Evolutionary conservation across 2,888 invertebrate species (phyloP).

Genomic region (Melikaiella ostensackeni): DNA sequence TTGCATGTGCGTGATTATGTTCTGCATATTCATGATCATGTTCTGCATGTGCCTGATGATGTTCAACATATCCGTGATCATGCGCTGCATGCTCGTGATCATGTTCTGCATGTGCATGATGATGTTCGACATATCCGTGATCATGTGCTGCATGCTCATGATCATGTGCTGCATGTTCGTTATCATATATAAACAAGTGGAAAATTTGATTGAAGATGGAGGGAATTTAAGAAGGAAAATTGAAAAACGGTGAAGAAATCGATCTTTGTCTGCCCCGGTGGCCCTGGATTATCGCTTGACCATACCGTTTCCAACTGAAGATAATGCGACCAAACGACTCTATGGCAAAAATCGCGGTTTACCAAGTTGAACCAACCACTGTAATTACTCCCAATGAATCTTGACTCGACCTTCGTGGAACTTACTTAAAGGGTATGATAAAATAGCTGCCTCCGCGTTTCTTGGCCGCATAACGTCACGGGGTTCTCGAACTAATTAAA

Average conservation of each 20-base stretch:
- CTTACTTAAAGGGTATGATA: slow-evolving; percentile 48
- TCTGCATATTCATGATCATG: too few species aligned
- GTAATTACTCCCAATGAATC: slow-evolving; percentile 60
- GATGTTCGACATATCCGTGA: too few species aligned
- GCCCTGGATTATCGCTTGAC: slow-evolving; percentile 52
- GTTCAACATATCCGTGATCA: too few species aligned
- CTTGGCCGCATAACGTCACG: slow-evolving; percentile 38
- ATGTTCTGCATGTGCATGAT: too few species aligned
- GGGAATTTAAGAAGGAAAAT: too few species aligned
- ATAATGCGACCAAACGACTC: slow-evolving; percentile 57
- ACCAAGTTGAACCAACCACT: slow-evolving; percentile 58
- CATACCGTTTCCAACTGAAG: slow-evolving; percentile 52
- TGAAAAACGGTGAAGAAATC: neutral
- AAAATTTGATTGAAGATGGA: too few species aligned
- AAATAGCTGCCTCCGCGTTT: slow-evolving; percentile 52
- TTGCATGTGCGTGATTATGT: too few species aligned
- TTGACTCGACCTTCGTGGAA: slow-evolving; percentile 58
- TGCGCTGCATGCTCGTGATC: too few species aligned
- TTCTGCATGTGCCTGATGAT: too few species aligned
- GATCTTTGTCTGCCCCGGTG: slow-evolving; percentile 48
- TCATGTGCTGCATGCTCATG: too few species aligned
- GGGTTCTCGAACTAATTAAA: slow-evolving; percentile 49
- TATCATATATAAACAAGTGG: too few species aligned
- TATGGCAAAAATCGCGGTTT: slow-evolving; percentile 56
- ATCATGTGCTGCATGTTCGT: too few species aligned